A percentile compares a stretch with the other conserved stretches of the same genome.
Evolutionary conservation across 2,888 invertebrate genomes (phyloP).

Genomic region (Stenodera caucasica): DNA sequence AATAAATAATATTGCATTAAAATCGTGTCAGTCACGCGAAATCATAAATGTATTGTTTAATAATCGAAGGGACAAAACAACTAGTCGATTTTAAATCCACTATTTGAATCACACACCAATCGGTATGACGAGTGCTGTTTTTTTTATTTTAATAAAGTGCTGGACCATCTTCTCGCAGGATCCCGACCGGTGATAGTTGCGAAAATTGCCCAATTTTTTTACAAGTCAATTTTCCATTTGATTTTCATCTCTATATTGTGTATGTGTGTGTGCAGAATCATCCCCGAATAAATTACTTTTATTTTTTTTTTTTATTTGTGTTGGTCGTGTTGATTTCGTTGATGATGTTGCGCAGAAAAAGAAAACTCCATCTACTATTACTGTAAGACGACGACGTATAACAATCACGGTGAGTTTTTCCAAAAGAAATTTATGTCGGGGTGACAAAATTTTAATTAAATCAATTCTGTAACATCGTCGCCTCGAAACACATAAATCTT

Average conservation of each 20-base stretch:
- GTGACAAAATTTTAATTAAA: slow-evolving; percentile 55
- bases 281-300: too few species aligned
- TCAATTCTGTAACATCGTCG: slow-evolving; percentile 52
- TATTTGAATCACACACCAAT: slow-evolving; percentile 1
- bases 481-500: slow-evolving; percentile 55
- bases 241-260: slow-evolving; percentile 17
- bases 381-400: not conserved
- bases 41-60: slow-evolving; percentile 32
- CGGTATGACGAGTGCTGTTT: slow-evolving; percentile 46
- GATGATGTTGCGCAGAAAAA: slow-evolving; percentile 30
- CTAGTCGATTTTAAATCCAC: not conserved
- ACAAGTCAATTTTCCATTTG: too few species aligned
- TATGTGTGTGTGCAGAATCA: too few species aligned
- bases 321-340: slow-evolving; percentile 2
- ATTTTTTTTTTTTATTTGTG: too few species aligned
- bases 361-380: slow-evolving; percentile 25
- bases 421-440: slow-evolving; percentile 31
- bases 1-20: slow-evolving; percentile 13
- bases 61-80: slow-evolving; percentile 18
- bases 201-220: slow-evolving; percentile 17
- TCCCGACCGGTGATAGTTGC: slow-evolving; percentile 47
- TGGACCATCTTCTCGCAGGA: slow-evolving; percentile 45
- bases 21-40: slow-evolving; percentile 13
- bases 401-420: slow-evolving; percentile 36
- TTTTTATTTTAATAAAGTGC: slow-evolving; percentile 38